phyloP scores from a whole-genome alignment of 2,113 vertebrate species.

The Rhombomys opimus region DNA sequence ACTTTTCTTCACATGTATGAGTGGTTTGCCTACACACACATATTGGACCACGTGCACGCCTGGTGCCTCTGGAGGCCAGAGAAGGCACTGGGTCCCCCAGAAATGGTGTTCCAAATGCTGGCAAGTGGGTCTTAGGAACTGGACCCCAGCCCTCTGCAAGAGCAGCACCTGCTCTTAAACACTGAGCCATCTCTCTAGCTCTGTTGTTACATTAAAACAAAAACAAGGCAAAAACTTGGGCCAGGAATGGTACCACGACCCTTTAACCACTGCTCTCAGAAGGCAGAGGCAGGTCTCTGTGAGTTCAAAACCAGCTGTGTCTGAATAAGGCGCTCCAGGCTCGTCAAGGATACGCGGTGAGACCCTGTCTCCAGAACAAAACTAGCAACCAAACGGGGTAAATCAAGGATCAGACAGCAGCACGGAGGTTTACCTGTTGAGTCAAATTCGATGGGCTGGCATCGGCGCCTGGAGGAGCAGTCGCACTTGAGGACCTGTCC shows the following conservation, averaged over 20 bases:
- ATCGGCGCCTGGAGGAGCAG: slow-evolving; percentile 88
- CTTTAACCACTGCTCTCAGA: background rate
- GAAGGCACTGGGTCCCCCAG: background rate
- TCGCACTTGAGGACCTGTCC: slow-evolving; percentile 95
- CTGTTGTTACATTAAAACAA: background rate
- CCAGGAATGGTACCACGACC: background rate
- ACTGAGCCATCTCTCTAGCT: background rate
- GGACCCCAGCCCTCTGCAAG: background rate
- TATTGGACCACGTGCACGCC: background rate
- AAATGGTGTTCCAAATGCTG: background rate
- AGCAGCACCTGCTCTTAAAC: background rate
- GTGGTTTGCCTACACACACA: background rate
- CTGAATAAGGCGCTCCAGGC: background rate
- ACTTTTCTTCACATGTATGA: background rate
- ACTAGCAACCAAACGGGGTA: background rate
- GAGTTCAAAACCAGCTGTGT: background rate
- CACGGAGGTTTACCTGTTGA: slow-evolving; percentile 87
- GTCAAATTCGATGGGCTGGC: slow-evolving; percentile 93
- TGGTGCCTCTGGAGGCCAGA: background rate
- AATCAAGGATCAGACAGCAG: fast-evolving
- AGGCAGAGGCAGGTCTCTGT: background rate
- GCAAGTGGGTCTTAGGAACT: background rate
- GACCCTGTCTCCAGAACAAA: background rate
- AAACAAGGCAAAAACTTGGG: background rate
- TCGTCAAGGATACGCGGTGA: background rate